Conservation (phyloP, 1,140 invertebrate genomes). For the Ostrea edulis region DNA sequence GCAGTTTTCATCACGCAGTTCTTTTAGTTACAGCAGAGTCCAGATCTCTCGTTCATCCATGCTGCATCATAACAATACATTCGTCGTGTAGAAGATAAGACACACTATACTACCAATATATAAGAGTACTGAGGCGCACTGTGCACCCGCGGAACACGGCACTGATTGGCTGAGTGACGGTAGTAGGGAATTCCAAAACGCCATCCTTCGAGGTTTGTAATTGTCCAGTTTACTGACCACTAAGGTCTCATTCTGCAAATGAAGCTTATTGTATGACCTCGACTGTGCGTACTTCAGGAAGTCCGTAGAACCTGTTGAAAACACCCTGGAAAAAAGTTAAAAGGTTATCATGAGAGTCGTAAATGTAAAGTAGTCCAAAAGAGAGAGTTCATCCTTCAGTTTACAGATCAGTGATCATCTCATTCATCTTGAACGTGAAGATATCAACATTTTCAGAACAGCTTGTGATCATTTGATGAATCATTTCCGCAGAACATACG, state of each 20-base stretch:
- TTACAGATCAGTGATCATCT: too few relatives aligned
- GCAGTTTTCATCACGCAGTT: not conserved
- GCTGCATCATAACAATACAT: not conserved
- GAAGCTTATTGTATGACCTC: constrained; percentile 33
- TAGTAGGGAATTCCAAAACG: constrained; percentile 57
- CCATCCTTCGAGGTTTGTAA: constrained; percentile 55
- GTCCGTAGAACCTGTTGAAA: not conserved
- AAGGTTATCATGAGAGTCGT: too few relatives aligned
- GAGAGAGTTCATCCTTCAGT: too few relatives aligned
- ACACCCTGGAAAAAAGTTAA: not conserved
- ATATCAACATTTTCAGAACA: too few relatives aligned
- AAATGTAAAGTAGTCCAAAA: not conserved
- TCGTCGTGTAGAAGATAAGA: not conserved
- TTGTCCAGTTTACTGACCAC: constrained; percentile 36
- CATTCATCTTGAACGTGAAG: too few relatives aligned
- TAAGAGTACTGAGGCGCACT: not conserved
- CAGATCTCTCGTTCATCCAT: not conserved
- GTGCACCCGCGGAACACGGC: not conserved
- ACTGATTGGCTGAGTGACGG: constrained; percentile 25
- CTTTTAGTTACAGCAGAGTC: not conserved
- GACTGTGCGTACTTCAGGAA: not conserved
- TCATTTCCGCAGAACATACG: too few relatives aligned
- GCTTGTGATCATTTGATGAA: too few relatives aligned
- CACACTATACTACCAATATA: not conserved
- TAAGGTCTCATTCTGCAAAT: not conserved